Evolutionary conservation across 2,888 invertebrate genomes (phyloP).

Genomic region (Patella caerulea): DNA sequence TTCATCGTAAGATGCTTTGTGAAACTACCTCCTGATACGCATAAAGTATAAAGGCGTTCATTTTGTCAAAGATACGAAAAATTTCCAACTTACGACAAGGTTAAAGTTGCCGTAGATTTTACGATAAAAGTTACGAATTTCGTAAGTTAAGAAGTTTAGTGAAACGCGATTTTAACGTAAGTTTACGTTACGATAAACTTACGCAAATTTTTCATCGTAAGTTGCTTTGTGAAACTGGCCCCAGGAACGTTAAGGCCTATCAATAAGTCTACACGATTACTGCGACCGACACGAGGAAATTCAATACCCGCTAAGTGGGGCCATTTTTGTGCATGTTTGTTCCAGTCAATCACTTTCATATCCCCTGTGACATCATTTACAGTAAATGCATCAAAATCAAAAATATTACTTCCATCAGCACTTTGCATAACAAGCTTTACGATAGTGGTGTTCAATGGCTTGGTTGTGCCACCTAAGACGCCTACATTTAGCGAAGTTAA

Average conservation of each 20-base stretch:
- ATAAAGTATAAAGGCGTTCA: too few relatives aligned
- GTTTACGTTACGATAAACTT: too few relatives aligned
- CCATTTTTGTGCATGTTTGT: slow-evolving; percentile 14
- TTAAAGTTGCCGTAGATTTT: too few relatives aligned
- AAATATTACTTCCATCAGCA: background rate
- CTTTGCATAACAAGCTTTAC: slow-evolving; percentile 9
- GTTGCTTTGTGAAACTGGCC: too few relatives aligned
- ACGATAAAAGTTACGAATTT: too few relatives aligned
- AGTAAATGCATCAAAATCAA: slow-evolving; percentile 12
- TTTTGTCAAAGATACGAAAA: too few relatives aligned
- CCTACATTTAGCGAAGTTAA: background rate
- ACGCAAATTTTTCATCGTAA: too few relatives aligned
- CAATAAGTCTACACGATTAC: slow-evolving; percentile 18
- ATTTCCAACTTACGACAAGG: too few relatives aligned
- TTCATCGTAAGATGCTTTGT: too few relatives aligned
- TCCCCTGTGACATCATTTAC: slow-evolving; percentile 18
- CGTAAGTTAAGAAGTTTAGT: too few relatives aligned
- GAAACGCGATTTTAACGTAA: too few relatives aligned
- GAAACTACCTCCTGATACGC: too few relatives aligned
- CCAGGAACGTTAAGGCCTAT: slow-evolving; percentile 19
- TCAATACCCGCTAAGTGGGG: slow-evolving; percentile 16
- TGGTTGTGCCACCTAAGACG: slow-evolving; percentile 9
- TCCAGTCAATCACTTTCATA: slow-evolving; percentile 16
- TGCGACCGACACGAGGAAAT: slow-evolving; percentile 12
- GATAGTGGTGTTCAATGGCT: slow-evolving; percentile 1